These are phyloP conservation scores for Andrena minutula DNA, from an alignment of 2,888 invertebrate genomes.

Conservation along the genomic window DNA sequence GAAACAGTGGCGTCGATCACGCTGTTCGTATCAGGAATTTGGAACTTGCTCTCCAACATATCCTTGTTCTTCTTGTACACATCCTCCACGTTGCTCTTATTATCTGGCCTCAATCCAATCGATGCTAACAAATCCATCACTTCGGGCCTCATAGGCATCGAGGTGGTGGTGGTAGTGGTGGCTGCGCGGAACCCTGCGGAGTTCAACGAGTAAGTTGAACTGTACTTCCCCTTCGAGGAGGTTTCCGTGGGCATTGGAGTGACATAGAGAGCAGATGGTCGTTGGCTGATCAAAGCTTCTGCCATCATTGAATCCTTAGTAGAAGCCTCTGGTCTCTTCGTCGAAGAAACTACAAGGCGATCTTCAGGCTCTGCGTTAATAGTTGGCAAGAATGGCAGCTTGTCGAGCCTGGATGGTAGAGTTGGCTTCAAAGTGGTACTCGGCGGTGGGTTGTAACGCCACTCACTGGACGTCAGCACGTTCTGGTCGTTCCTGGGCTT, in stretches of 20 bases:
- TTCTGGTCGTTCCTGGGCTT: slow-evolving; percentile 68
- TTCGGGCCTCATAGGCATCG: slow-evolving; percentile 79
- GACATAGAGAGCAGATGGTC: slow-evolving; percentile 72
- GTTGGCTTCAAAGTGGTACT: slow-evolving; percentile 61
- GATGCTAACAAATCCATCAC: slow-evolving; percentile 84
- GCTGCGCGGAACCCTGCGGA: slow-evolving; percentile 55
- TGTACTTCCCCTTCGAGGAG: slow-evolving; percentile 56
- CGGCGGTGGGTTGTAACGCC: slow-evolving; percentile 85
- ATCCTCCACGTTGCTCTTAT: slow-evolving; percentile 51
- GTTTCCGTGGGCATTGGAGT: slow-evolving; percentile 72
- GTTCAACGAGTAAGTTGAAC: slow-evolving; percentile 63
- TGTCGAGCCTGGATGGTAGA: slow-evolving; percentile 20
- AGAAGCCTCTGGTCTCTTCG: background rate
- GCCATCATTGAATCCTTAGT: background rate
- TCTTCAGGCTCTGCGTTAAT: slow-evolving; percentile 31
- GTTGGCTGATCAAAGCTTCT: slow-evolving; percentile 49
- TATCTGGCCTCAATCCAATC: slow-evolving; percentile 83
- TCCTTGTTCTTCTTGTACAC: slow-evolving; percentile 59
- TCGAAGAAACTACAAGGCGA: background rate
- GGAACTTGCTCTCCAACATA: slow-evolving; percentile 60
- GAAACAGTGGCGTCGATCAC: slow-evolving; percentile 37
- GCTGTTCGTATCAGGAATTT: slow-evolving; percentile 65
- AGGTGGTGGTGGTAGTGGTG: slow-evolving; percentile 62
- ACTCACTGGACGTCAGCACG: slow-evolving; percentile 77
- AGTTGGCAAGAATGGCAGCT: slow-evolving; percentile 43